Conservation (phyloP, 92 coral and sea anemone species). For the Scolanthus callimorphus region DNA sequence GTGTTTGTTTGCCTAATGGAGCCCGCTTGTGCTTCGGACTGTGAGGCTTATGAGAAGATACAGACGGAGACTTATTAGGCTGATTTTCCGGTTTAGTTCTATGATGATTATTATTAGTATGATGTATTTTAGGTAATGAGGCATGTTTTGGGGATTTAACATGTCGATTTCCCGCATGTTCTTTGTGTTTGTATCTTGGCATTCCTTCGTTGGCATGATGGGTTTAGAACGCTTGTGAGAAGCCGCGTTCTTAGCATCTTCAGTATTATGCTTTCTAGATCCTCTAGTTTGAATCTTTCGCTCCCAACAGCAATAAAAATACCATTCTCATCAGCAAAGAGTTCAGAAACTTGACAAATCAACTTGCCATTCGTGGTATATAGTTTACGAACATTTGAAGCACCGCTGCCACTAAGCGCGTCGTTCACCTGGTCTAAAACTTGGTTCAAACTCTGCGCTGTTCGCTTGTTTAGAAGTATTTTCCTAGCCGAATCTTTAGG, state of each 20-base stretch:
- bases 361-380: slow-evolving; percentile 74
- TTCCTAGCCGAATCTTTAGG: slow-evolving; percentile 63
- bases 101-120: slow-evolving; percentile 16
- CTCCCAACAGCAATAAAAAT: slow-evolving; percentile 96
- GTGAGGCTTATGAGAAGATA: neutral
- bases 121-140: slow-evolving; percentile 41
- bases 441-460: slow-evolving; percentile 90
- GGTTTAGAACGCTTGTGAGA: slow-evolving; percentile 12
- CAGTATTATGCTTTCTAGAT: slow-evolving; percentile 65
- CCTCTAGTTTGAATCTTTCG: slow-evolving; percentile 77
- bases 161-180: slow-evolving; percentile 6
- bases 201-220: slow-evolving; percentile 67
- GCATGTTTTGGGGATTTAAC: slow-evolving; percentile 24
- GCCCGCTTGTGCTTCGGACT: slow-evolving; percentile 25
- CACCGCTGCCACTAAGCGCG: slow-evolving; percentile 73
- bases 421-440: slow-evolving; percentile 76
- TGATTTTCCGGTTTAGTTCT: neutral
- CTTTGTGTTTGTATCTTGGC: slow-evolving; percentile 42
- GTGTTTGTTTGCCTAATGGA: slow-evolving; percentile 20
- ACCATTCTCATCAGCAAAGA: slow-evolving; percentile 72
- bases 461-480: slow-evolving; percentile 82
- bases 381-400: slow-evolving; percentile 67
- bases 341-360: slow-evolving; percentile 56
- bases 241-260: slow-evolving; percentile 24
- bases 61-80: neutral